Evolutionary conservation across 2,113 vertebrate genomes (phyloP), one percentile per base, ranked within the genome.

Genomic region (Marmota monax): DNA sequence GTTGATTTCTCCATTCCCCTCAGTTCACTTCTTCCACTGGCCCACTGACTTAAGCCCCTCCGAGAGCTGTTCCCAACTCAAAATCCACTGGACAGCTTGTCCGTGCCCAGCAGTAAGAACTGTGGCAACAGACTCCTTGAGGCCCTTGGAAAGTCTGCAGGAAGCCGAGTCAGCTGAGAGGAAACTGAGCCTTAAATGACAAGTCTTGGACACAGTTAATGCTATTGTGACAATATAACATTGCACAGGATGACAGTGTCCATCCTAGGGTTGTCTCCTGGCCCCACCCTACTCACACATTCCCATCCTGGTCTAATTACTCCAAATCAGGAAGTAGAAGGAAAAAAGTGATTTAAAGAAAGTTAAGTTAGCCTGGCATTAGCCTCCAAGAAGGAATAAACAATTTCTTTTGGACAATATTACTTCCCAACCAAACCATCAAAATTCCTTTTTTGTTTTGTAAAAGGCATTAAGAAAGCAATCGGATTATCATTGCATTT

Each of bases 361-460:
- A 72, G 29, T 74, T 74, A 83, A 63, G 8, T 74, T 63, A 90
- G 45, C 45, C 80, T 73, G 25, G 23, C 34, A 17, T 72, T 94
- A 79, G 45, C 34, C 65, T 76, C 39, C n/a, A 85, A 96, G 67
- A 90, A 92, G 29, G 42, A 92, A 84, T 70, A 37, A n/a, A 70
- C 58, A 67, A 25, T 94, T 27, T 87, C 42, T 56, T 90, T 77
- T 65, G 45, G 56, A 29, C 51, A 84, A 42, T 73, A 34, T 58
- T 58, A 72, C 23, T 63, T 87, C 45, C 61, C 88, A 77, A 22
- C 6, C 23, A 90, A 90, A 84, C n/a, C 51, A 39, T 48, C 32
- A 61, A 85, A 82, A 79, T 65, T 89, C 63, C 20, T 84, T 69
- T 45, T 80, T 91, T 65, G 42, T 78, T 92, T 92, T 65, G 79